phyloP scores from a whole-genome alignment of 2,888 invertebrate genomes.

The Endotricha flammealis region DNA sequence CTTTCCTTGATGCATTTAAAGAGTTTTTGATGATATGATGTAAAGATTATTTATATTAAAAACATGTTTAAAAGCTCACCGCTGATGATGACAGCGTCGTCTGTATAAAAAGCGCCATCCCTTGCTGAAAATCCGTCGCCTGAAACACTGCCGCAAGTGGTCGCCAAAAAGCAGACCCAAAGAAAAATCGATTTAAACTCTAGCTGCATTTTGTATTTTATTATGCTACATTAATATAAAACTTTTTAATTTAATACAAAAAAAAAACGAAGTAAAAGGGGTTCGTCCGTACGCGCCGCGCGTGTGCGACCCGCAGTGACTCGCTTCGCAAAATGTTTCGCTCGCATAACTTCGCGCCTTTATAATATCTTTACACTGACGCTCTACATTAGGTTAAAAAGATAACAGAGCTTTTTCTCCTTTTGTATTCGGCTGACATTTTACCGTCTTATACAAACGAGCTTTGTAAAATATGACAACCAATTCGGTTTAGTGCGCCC shows the following conservation, averaged over 20 bases:
- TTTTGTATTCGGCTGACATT: conserved; percentile 62
- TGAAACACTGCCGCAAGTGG: conserved; percentile 48
- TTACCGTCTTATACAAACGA: conserved; percentile 39
- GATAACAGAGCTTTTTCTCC: conserved; percentile 72
- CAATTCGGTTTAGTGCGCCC: conserved; percentile 42
- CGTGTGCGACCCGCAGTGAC: conserved; percentile 66
- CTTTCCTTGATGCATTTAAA: no score
- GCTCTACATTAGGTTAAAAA: conserved; percentile 67
- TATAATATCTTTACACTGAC: conserved; percentile 69
- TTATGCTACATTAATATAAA: conserved; percentile 35
- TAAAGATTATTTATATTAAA: no score
- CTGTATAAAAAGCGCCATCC: conserved; percentile 62
- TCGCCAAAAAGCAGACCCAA: conserved; percentile 43
- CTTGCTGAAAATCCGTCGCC: conserved; percentile 54
- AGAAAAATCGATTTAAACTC: conserved; percentile 45
- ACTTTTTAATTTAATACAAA: conserved; percentile 8
- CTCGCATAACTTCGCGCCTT: conserved; percentile 56
- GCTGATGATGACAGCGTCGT: conserved; percentile 69
- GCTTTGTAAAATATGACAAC: conserved; percentile 56
- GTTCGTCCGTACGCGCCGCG: conserved; percentile 38
- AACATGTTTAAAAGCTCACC: conserved; percentile 62
- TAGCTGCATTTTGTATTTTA: conserved; percentile 41
- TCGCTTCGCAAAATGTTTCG: conserved; percentile 71
- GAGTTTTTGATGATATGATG: no score
- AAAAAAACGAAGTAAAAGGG: conserved; percentile 17